Conservation (phyloP, 2,797 vertebrate genomes). For the Pelochelys cantorii region DNA sequence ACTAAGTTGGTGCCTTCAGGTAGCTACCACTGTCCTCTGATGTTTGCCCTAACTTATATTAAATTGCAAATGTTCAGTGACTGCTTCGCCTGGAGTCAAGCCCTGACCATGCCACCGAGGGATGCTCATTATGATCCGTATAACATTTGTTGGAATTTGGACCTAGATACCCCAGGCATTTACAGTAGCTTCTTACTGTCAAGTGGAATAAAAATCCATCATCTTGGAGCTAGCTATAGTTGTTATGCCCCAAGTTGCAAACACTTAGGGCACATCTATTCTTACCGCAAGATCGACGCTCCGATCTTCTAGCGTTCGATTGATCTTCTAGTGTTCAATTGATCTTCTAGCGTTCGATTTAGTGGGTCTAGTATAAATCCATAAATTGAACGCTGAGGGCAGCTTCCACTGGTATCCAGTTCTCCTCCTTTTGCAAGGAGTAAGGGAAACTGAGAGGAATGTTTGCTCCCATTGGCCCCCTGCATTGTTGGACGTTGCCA, state of each 20-base stretch:
- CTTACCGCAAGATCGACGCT: no score
- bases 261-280: not conserved
- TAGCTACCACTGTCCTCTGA: not conserved
- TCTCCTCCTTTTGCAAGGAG: no score
- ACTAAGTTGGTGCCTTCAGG: not conserved
- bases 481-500: no score
- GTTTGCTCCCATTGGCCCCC: no score
- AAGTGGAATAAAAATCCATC: not conserved
- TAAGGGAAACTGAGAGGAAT: no score
- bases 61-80: not conserved
- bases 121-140: not conserved
- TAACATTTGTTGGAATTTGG: not conserved
- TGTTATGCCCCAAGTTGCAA: not conserved
- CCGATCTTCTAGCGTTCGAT: no score
- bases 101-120: not conserved
- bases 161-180: not conserved
- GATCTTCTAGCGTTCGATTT: no score
- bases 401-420: no score
- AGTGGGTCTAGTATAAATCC: no score
- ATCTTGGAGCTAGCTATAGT: not conserved
- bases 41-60: not conserved
- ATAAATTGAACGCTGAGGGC: no score
- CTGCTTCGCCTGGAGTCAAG: not conserved
- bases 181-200: not conserved
- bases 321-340: no score